phyloP scores from a whole-genome alignment of 2,113 vertebrate species.

The Passer montanus region DNA sequence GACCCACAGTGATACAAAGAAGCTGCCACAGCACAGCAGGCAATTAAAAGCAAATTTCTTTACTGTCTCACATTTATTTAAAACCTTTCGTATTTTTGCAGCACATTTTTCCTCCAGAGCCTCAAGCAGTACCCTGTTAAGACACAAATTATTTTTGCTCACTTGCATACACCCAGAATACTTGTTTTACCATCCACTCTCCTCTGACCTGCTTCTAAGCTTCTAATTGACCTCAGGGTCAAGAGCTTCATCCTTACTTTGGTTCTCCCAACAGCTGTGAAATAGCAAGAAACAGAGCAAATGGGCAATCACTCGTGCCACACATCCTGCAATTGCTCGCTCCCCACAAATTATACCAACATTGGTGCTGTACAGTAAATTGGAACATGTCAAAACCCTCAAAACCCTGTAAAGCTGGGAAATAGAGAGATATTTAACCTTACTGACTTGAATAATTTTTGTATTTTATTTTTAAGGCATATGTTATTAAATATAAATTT shows the following conservation, averaged over 20 bases:
- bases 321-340: background rate
- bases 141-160: constrained; percentile 10
- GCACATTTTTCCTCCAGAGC: background rate
- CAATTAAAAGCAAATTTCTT: background rate
- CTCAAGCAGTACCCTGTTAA: background rate
- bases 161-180: constrained; percentile 14
- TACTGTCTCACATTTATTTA: background rate
- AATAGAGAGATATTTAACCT: background rate
- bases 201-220: constrained; percentile 53
- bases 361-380: background rate
- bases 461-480: background rate
- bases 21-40: background rate
- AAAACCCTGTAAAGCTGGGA: background rate
- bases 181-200: constrained; percentile 6
- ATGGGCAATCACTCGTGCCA: constrained; percentile 30
- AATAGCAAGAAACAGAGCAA: constrained; percentile 53
- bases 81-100: background rate
- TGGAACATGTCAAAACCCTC: background rate
- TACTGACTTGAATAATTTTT: background rate
- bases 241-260: constrained; percentile 56
- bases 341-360: background rate
- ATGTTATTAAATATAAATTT: background rate
- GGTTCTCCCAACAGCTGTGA: constrained; percentile 7
- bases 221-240: constrained; percentile 54
- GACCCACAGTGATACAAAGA: background rate